phyloP scores from a whole-genome alignment of 2,113 vertebrate genomes.

The Henicopernis longicauda region DNA sequence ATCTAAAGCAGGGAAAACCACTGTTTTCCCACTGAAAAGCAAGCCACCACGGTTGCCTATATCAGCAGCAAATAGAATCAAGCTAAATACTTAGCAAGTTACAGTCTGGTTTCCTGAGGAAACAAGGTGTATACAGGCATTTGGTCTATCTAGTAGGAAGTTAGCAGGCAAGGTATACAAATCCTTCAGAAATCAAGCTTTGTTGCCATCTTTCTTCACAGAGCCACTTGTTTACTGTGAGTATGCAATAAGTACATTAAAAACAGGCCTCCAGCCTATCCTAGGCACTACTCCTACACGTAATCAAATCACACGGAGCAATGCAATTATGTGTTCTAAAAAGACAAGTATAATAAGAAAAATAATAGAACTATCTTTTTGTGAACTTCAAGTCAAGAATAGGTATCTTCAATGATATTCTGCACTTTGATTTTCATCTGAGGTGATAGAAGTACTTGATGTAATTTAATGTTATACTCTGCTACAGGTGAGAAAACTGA shows the following conservation, averaged over 20 bases:
- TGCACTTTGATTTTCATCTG: not conserved
- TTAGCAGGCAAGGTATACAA: not conserved
- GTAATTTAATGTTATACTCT: not conserved
- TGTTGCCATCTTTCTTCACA: not conserved
- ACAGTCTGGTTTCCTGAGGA: not conserved
- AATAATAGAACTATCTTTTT: not conserved
- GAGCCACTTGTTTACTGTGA: not conserved
- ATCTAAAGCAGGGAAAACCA: not conserved
- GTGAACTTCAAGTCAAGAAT: not conserved
- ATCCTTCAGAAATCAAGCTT: not conserved
- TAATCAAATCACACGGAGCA: not conserved
- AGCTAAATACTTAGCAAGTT: not conserved
- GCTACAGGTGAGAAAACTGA: not conserved
- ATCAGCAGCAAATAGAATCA: not conserved
- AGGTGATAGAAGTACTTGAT: not conserved
- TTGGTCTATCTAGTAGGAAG: not conserved
- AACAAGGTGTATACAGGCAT: not conserved
- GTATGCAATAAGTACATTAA: not conserved
- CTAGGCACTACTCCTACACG: not conserved
- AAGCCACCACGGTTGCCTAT: not conserved
- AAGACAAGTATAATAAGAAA: not conserved
- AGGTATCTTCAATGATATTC: not conserved
- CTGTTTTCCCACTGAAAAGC: not conserved
- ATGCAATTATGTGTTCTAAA: not conserved
- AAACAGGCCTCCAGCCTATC: not conserved